Base-by-base conservation (phyloP, 2,797 vertebrate genomes). In the Hydrophis major region DNA sequence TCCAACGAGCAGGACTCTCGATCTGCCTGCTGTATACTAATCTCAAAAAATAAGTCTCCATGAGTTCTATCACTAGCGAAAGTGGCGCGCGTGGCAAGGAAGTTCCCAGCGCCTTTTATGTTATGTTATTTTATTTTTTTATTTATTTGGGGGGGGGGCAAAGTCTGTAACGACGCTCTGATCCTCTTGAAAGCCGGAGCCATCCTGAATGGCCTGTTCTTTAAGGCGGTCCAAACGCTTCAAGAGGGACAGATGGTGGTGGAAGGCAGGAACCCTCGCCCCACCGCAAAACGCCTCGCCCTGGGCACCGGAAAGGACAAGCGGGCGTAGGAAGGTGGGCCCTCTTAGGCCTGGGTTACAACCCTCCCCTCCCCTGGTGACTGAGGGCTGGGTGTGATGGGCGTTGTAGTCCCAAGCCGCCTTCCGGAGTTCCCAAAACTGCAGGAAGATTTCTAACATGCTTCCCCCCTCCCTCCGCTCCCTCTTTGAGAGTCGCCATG, bases 391-490 rank as follows among this genome's bases (percentile, higher is more conserved):
- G 5, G 66, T 3, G 37, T 22, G 74, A 42, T 78, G 74, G 37
- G 37, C 10, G 37, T 42, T 78, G 32, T 47, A 83, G 74, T 83
- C 74, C 74, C 37, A 63, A 13, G 27, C 27, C 10, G 27, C 27
- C 27, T 63, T 63, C 61, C 27, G 27, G 10, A 27, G 20, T 20
- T 20, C 74, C 37, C 47, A 63, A 63, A 83, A 10, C 37, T 11
- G 37, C 37, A 47, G 74, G 8, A 12, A 42, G 20, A 10, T 83
- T 78, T 78, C 18, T 25, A 42, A 78, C 20, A 69, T 16, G 63
- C 2, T n/a, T 74, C 2, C 16, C 16, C 0, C 4, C 8, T 11
- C 53, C 53, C 11, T 4, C 74, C 0, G 2, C 8, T 11, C 53
- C 53, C 11, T 4, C 74, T 83, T 47, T 42, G 74, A 83, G 37